phyloP scores from a whole-genome alignment of 2,797 vertebrate genomes.

The Propithecus perrieri region DNA sequence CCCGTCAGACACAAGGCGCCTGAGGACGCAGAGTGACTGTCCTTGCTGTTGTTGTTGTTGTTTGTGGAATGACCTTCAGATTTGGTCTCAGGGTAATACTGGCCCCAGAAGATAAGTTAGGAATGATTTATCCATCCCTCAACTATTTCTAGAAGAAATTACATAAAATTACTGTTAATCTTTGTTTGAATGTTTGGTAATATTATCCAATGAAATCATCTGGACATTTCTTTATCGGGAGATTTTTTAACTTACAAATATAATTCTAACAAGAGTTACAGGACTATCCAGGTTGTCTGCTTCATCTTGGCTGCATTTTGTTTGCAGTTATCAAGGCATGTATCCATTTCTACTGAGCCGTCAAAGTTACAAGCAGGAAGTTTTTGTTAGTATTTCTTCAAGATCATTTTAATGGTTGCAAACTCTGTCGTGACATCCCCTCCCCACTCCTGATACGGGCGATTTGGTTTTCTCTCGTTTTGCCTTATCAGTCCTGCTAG shows the following conservation, averaged over 20 bases:
- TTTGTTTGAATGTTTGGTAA: background rate
- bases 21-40: rapidly evolving
- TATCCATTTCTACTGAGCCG: too few relatives aligned
- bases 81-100: background rate
- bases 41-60: background rate
- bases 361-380: background rate
- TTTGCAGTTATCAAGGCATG: too few relatives aligned
- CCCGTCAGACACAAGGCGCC: rapidly evolving
- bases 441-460: background rate
- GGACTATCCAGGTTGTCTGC: background rate
- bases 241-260: background rate
- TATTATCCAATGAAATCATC: background rate
- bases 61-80: background rate
- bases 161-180: background rate
- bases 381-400: background rate
- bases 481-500: background rate
- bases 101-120: background rate
- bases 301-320: background rate
- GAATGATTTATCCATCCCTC: background rate
- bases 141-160: background rate
- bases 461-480: background rate
- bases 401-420: background rate
- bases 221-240: background rate
- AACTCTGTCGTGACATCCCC: background rate
- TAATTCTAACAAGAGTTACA: background rate